These are phyloP conservation scores for Oceanodroma leucorhoa DNA, from an alignment of 2,797 vertebrate genomes.

Conservation along the genomic window DNA sequence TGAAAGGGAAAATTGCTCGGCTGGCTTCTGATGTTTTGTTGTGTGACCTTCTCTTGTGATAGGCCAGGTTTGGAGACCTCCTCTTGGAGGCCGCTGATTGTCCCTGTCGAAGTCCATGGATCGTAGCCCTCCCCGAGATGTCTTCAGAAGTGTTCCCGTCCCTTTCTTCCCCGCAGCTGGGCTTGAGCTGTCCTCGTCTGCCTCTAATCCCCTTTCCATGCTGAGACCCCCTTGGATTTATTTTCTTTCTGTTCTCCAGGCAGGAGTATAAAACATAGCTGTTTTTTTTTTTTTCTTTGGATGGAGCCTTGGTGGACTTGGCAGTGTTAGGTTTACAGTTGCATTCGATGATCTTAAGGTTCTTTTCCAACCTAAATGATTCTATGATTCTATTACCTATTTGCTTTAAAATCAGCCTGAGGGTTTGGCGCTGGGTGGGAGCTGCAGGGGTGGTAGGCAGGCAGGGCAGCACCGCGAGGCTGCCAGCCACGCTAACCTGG, in stretches of 20 bases:
- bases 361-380: background rate
- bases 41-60: background rate
- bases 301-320: background rate
- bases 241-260: background rate
- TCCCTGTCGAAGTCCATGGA: background rate
- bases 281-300: background rate
- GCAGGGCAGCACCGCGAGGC: fast-evolving
- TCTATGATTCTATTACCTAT: background rate
- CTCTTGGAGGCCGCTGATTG: background rate
- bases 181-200: background rate
- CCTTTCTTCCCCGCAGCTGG: background rate
- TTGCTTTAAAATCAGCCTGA: background rate
- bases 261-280: background rate
- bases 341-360: background rate
- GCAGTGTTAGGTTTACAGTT: background rate
- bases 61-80: background rate
- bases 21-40: background rate
- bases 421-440: fast-evolving
- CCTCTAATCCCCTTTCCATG: background rate
- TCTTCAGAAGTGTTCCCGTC: background rate
- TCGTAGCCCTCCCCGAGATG: background rate
- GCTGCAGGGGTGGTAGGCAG: background rate
- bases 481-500: background rate
- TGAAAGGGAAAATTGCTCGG: background rate
- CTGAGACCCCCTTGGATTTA: background rate